These are phyloP conservation scores for Formica selysi DNA, from an alignment of 1,140 invertebrate genomes.

Conservation along the genomic window DNA sequence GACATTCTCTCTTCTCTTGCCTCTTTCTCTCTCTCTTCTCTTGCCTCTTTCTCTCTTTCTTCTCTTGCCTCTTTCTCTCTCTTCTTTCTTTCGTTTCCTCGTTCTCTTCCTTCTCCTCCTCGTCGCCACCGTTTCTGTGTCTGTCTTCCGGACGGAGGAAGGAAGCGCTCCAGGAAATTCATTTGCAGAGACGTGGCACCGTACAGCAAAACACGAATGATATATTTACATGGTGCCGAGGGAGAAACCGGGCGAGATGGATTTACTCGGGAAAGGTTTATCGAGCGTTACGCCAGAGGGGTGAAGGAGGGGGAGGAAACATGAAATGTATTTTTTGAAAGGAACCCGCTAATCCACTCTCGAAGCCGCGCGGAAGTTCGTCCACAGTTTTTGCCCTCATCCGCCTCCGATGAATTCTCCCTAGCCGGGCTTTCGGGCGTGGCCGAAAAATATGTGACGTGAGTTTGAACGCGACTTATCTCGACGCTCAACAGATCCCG, in stretches of 20 bases:
- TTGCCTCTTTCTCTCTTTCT: neutral
- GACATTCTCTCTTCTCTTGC: neutral
- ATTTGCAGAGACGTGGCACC: conserved; percentile 67
- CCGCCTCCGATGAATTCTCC: conserved; percentile 42
- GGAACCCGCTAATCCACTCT: conserved; percentile 50
- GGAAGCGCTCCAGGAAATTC: conserved; percentile 69
- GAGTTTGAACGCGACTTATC: conserved; percentile 23
- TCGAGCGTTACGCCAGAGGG: conserved; percentile 60
- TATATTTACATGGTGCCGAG: conserved; percentile 67
- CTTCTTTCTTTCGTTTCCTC: conserved; percentile 1
- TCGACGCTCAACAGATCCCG: neutral
- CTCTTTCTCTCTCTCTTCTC: neutral
- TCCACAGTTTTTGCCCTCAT: conserved; percentile 41
- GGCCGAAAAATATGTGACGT: conserved; percentile 22
- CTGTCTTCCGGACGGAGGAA: conserved; percentile 64
- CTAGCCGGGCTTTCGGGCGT: conserved; percentile 19
- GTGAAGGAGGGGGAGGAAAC: neutral
- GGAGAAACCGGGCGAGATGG: conserved; percentile 63
- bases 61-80: neutral
- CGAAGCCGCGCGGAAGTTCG: conserved; percentile 47
- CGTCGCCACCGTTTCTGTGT: conserved; percentile 33
- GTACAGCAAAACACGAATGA: conserved; percentile 69
- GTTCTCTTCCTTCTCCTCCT: conserved; percentile 5
- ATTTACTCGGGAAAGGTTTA: conserved; percentile 67
- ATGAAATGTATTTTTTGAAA: conserved; percentile 61